Conservation (phyloP, 2,113 vertebrate genomes). For the Lonchura striata region DNA sequence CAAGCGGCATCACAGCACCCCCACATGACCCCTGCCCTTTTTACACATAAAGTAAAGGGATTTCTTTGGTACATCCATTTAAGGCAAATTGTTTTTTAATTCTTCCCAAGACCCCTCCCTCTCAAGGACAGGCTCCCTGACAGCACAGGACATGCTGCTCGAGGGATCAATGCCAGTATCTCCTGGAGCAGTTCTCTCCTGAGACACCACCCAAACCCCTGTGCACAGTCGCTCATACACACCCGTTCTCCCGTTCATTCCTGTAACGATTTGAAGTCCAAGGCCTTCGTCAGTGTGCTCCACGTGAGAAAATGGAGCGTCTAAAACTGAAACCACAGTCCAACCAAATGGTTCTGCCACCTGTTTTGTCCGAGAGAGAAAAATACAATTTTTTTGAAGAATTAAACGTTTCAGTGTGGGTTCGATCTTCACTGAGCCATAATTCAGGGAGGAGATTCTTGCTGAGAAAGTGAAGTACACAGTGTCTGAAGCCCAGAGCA, state of each 20-base stretch:
- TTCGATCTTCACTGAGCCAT: not conserved
- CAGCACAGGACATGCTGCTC: fast-evolving
- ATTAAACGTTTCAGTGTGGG: not conserved
- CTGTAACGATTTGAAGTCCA: fast-evolving
- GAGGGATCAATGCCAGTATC: no score
- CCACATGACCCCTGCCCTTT: not conserved
- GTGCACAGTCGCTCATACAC: fast-evolving
- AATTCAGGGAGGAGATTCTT: not conserved
- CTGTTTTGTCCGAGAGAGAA: not conserved
- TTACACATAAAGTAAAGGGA: not conserved
- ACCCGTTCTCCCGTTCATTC: fast-evolving
- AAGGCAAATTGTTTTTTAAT: not conserved
- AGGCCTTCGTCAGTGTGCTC: not conserved
- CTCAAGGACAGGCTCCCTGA: not conserved
- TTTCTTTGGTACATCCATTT: not conserved
- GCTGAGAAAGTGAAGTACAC: not conserved
- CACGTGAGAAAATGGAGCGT: fast-evolving
- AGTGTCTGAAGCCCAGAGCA: not conserved
- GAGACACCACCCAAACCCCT: not conserved
- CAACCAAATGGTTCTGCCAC: fast-evolving
- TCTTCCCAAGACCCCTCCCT: not conserved
- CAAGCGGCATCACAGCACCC: not conserved
- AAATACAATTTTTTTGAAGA: not conserved
- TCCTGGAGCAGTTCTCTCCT: not conserved
- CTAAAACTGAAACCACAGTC: not conserved